Evolutionary conservation across 2,113 vertebrate species (phyloP), one percentile per base, ranked within the genome.

Genomic region (Azemiops feae): DNA sequence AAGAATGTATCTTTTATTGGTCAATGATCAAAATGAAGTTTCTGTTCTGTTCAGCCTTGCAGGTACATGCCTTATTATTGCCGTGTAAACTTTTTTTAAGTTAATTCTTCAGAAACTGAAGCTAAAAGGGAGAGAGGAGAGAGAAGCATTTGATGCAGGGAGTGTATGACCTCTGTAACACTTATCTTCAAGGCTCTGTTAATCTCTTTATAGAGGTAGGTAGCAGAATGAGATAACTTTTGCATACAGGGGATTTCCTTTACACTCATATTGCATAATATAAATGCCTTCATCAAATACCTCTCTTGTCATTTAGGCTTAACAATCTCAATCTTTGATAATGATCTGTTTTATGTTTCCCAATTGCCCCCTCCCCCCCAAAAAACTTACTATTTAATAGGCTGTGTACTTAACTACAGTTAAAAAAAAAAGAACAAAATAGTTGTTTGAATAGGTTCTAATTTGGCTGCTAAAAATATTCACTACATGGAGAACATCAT

Each of bases 121-220:
- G 3, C 47, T 43, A 25, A 54, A 74, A 23, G 16, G 25, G 86
- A 54, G 39, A 25, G 30, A 18, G 7, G 55, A 60, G 18, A 52
- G 4, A 47, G 6, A 88, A 39, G n/a, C 47, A 64, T 64, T 39
- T 27, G n/a, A 50, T 30, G 1, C 5, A 20, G 74, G 52, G 50
- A 57, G 34, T 50, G 47, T 69, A 4, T 86, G 30, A n/a, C 27
- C 57, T 92, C 69, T 43, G 50, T 9, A 53, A 69, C 7, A 64
- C 16, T 92, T 58, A 87, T 92, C 64, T 88, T 64, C 7, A 88
- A 74, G 58, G 25, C 57, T 69, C 12, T 11, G 23, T 93, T 95
- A 95, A 97, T 96, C 93, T 87, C 58, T 96, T 95, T 95, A 93
- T 94, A 94, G 96, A 94, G 89, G 69, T 43, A 92, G 95, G 92